phyloP scores from a whole-genome alignment of 2,888 invertebrate species.

The Micoletzkya japonica region DNA sequence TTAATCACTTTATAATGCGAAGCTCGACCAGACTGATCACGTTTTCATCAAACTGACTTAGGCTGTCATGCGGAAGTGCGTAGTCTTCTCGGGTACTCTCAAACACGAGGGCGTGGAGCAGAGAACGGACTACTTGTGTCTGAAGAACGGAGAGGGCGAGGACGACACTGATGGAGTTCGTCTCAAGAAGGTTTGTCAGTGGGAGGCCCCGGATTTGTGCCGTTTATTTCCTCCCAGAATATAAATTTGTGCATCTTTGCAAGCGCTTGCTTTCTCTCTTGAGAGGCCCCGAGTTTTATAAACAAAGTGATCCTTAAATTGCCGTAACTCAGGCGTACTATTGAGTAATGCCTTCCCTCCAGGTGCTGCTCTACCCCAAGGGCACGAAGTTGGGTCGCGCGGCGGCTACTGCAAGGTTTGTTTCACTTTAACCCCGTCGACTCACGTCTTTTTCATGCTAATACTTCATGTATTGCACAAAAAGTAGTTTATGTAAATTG shows the following conservation, averaged over 20 bases:
- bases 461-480: background rate
- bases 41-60: too few relatives aligned
- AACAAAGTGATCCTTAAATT: too few relatives aligned
- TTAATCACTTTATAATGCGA: too few relatives aligned
- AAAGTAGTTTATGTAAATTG: background rate
- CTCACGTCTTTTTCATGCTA: background rate
- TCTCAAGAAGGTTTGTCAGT: background rate
- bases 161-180: constrained; percentile 13
- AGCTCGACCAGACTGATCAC: too few relatives aligned
- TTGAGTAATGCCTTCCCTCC: too few relatives aligned
- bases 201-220: too few relatives aligned
- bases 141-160: constrained; percentile 8
- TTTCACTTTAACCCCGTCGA: too few relatives aligned
- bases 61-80: background rate
- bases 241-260: too few relatives aligned
- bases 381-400: constrained; percentile 9
- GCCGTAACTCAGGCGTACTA: too few relatives aligned
- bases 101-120: constrained; percentile 1
- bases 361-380: constrained; percentile 8
- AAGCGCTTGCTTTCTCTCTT: too few relatives aligned
- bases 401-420: background rate
- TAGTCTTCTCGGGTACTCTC: constrained; percentile 19
- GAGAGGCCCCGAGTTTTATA: too few relatives aligned
- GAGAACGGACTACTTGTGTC: constrained; percentile 18
- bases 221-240: too few relatives aligned